A percentile compares a stretch with the other conserved stretches of the same genome.
These are phyloP conservation scores for Cervus canadensis DNA, from an alignment of 2,113 vertebrate species.

Conservation along the genomic window DNA sequence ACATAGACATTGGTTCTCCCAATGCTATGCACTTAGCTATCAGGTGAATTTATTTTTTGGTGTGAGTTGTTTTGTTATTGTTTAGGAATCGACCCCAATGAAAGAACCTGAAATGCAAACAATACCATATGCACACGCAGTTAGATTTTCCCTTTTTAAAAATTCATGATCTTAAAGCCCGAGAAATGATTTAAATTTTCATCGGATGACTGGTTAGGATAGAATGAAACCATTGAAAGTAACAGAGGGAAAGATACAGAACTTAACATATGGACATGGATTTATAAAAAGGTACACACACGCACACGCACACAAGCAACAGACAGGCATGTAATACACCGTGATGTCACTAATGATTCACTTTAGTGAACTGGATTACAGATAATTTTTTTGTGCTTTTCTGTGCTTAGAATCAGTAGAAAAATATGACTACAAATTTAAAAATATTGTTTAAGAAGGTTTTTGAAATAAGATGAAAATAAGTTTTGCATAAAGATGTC, in stretches of 20 bases:
- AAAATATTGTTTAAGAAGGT: not conserved
- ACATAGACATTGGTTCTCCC: not conserved
- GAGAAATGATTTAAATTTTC: not conserved
- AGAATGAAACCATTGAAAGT: not conserved
- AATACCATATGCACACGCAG: accelerated
- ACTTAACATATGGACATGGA: not conserved
- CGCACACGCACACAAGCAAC: not conserved
- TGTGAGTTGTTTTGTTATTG: not conserved
- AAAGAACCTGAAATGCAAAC: not conserved
- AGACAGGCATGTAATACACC: not conserved
- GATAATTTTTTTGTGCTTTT: not conserved
- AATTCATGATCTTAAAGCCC: not conserved
- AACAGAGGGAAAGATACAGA: not conserved
- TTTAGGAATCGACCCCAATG: not conserved
- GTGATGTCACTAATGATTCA: not conserved
- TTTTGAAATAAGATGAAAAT: not conserved
- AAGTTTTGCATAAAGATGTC: not conserved
- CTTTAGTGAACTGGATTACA: not conserved
- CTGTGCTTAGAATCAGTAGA: not conserved
- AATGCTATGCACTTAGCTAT: not conserved
- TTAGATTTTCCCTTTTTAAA: not conserved
- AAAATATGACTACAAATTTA: not conserved
- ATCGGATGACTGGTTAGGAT: not conserved
- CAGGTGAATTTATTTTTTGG: not conserved
- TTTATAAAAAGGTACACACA: not conserved